Percentiles rank a stretch among this genome's conserved stretches.
Evolutionary conservation across 2,113 vertebrate genomes (phyloP).

Genomic region (Colistium nudipinnis): DNA sequence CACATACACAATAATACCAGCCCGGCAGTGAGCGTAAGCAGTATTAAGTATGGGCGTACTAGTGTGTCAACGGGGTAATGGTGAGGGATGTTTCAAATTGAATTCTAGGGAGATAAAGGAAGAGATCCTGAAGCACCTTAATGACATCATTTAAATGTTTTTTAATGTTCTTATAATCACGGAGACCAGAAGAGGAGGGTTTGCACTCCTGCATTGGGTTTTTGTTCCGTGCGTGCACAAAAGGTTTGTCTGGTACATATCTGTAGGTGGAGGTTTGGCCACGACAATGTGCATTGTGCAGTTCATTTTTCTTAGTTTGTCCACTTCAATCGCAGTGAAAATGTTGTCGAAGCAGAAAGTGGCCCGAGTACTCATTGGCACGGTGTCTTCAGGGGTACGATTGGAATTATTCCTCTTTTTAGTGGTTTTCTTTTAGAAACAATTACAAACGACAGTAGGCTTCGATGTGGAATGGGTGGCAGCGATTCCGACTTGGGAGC

Average conservation of each 20-base stretch:
- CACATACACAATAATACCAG: neutral
- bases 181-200: neutral
- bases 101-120: neutral
- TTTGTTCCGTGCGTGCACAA: neutral
- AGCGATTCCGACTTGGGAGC: too few species aligned
- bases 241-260: neutral
- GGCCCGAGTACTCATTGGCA: too few species aligned
- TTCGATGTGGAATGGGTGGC: too few species aligned
- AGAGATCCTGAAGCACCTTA: neutral
- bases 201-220: neutral
- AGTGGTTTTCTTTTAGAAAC: too few species aligned
- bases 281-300: too few species aligned
- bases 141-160: constrained; percentile 7
- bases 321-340: too few species aligned
- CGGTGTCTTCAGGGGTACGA: too few species aligned
- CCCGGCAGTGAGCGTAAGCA: neutral
- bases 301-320: too few species aligned
- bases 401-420: too few species aligned
- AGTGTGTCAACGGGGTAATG: neutral
- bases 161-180: neutral
- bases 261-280: neutral
- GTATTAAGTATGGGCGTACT: neutral
- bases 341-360: too few species aligned
- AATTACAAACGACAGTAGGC: too few species aligned
- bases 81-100: neutral